These are phyloP conservation scores for Epirrhoe alternata DNA, from an alignment of 2,888 invertebrate species.

Conservation along the genomic window DNA sequence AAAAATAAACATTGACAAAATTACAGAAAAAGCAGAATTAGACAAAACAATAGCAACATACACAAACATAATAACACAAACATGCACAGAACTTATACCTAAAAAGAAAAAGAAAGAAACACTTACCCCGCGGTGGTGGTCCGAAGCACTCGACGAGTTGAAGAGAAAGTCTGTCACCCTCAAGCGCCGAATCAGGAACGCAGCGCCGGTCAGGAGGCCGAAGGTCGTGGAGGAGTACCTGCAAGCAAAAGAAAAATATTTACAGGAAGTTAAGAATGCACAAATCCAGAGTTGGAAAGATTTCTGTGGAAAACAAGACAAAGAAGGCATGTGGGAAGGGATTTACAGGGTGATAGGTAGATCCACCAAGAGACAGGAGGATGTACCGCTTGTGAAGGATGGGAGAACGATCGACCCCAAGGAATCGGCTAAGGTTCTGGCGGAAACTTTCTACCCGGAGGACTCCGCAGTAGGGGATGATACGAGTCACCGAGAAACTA, in stretches of 20 bases:
- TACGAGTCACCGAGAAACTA: too few relatives aligned
- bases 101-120: background rate
- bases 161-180: too few relatives aligned
- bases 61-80: background rate
- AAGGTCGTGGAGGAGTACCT: conserved; percentile 3
- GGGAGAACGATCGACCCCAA: background rate
- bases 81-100: background rate
- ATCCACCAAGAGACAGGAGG: conserved; percentile 3
- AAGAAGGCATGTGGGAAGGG: conserved; percentile 13
- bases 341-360: too few relatives aligned
- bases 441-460: conserved; percentile 26
- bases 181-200: background rate
- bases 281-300: conserved; percentile 37
- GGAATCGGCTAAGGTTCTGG: conserved; percentile 12
- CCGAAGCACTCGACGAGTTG: too few relatives aligned
- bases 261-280: conserved; percentile 10
- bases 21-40: background rate
- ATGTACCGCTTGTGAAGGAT: conserved; percentile 2
- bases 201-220: conserved; percentile 1
- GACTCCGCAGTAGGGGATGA: background rate
- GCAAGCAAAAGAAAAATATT: conserved; percentile 4
- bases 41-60: background rate
- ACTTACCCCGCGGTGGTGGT: background rate
- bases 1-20: background rate
- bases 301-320: conserved; percentile 25